Evolutionary conservation across 2,888 invertebrate species (phyloP).

Genomic region (Blera fallax): DNA sequence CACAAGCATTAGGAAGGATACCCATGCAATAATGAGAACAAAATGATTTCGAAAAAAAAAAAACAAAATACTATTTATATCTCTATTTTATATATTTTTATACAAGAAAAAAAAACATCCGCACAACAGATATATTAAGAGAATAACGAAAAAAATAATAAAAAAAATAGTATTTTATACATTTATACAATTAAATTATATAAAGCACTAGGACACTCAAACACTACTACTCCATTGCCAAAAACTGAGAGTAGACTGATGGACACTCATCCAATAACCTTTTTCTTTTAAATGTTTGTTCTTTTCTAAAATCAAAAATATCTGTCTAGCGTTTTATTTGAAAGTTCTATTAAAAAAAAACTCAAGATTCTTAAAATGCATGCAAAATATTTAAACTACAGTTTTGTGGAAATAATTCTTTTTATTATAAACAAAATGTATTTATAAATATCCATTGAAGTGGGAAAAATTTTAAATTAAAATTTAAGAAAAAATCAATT

Average conservation of each 20-base stretch:
- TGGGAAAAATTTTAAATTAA: conserved; percentile 36
- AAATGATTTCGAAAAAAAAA: conserved; percentile 50
- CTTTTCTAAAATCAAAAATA: background rate
- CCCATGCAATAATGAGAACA: conserved; percentile 68
- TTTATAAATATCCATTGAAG: conserved; percentile 34
- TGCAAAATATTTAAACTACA: conserved; percentile 23
- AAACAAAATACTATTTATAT: conserved; percentile 61
- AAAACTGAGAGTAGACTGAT: conserved; percentile 62
- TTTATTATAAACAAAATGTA: background rate
- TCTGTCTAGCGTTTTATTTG: conserved; percentile 25
- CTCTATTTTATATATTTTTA: conserved; percentile 72
- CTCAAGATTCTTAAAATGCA: conserved; percentile 18
- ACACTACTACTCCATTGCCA: conserved; percentile 69
- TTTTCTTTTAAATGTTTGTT: conserved; percentile 11
- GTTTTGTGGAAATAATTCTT: background rate
- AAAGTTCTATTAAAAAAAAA: conserved; percentile 4
- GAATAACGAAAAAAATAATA: conserved; percentile 38
- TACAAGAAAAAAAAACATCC: conserved; percentile 59
- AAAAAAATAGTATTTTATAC: conserved; percentile 66
- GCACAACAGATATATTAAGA: conserved; percentile 64
- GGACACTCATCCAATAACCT: background rate
- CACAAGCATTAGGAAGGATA: conserved; percentile 65
- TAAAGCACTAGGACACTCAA: conserved; percentile 63
- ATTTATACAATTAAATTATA: conserved; percentile 56
- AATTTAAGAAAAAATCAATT: conserved; percentile 29